These are phyloP conservation scores for Tragelaphus scriptus DNA, from an alignment of 2,113 vertebrate genomes.

Conservation along the genomic window DNA sequence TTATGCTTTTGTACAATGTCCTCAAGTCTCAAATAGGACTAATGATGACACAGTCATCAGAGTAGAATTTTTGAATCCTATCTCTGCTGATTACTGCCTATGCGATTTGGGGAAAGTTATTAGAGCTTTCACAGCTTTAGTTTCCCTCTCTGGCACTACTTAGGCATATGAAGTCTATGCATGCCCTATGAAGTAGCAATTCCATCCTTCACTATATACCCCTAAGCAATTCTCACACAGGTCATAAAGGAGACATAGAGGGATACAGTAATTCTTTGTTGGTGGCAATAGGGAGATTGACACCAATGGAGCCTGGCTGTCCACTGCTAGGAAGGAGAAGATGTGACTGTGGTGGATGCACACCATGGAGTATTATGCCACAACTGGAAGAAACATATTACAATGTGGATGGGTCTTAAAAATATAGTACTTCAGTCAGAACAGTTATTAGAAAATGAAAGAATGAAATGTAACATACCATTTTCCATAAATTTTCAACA, in stretches of 20 bases:
- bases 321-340: neutral
- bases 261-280: neutral
- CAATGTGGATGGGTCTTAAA: neutral
- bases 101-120: slow-evolving; percentile 1
- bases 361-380: neutral
- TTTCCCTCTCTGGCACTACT: neutral
- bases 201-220: neutral
- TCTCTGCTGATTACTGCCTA: neutral
- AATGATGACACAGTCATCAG: neutral
- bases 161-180: neutral
- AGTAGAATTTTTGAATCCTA: slow-evolving; percentile 10
- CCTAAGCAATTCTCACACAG: neutral
- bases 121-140: slow-evolving; percentile 27
- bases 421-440: neutral
- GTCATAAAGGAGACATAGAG: neutral
- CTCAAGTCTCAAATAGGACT: slow-evolving; percentile 10
- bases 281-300: neutral
- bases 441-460: neutral
- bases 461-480: slow-evolving; percentile 32
- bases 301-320: neutral
- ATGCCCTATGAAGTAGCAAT: neutral
- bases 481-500: slow-evolving; percentile 31
- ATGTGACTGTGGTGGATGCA: neutral
- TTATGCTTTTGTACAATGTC: slow-evolving; percentile 26
- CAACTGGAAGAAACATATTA: neutral